Base-by-base conservation (phyloP, 37 sponge, comb jelly and placozoan genomes). In the Ephydatia muelleri region DNA sequence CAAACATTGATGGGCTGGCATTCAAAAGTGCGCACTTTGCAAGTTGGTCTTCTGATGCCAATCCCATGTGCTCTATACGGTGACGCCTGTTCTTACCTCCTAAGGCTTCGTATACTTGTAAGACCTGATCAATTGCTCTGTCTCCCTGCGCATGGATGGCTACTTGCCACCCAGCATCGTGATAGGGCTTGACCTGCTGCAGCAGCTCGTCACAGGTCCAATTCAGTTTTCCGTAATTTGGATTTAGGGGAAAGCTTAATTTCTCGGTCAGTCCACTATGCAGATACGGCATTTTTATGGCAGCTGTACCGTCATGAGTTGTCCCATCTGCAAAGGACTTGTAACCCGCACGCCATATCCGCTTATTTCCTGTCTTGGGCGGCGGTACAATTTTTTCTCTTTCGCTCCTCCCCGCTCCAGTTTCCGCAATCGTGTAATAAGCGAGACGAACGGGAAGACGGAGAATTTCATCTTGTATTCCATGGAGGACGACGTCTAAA, bases 71-170 rank as follows among this genome's bases (percentile, higher is more conserved):
- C 38, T 92, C 92, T 8, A 92, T 28, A 0, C 92, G 89, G 40
- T 92, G 77, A 2, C 91, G 78, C 9, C 65, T 70, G 23, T 88
- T 79, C 12, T 64, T 64, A 39, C 47, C 36, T 0, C 0, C 49
- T 43, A 43, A 21, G n/a, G 37, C 6, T 30, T 80, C 34, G 65
- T 84, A 92, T 25, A 29, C 82, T 3, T 67, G 21, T 36, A 92
- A 72, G 23, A 40, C 76, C 67, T 88, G 89, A 0, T 88, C 89
- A 27, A 88, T 74, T 26, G 89, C 88, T 37, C 89, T 19, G 5
- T 92, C 92, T n/a, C 92, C 92, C 0, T 92, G 85, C 4, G 89
- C 80, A 78, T 92, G 92, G 31, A 83, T 83, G 19, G 87, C 70
- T 1, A 90, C 65, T 16, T 86, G 83, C 22, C 8, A 33, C 0